A percentile compares a stretch with the other conserved stretches of the same genome.
phyloP scores from a whole-genome alignment of 2,113 vertebrate species.

The Progne subis region DNA sequence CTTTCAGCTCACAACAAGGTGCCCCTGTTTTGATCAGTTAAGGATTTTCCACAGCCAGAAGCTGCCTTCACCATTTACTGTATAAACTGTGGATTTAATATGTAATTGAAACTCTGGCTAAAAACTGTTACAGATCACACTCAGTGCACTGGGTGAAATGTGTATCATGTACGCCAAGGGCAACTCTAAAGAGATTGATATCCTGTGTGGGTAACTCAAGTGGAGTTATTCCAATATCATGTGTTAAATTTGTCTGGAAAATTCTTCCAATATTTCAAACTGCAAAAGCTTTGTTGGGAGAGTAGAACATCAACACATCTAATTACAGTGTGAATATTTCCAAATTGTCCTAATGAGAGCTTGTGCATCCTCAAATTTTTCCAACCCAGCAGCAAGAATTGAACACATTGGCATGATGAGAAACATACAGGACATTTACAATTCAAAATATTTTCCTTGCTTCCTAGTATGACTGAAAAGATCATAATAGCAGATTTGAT shows the following conservation, averaged over 20 bases:
- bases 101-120: not conserved
- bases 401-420: not conserved
- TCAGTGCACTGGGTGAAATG: not conserved
- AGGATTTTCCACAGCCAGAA: not conserved
- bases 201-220: not conserved
- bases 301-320: not conserved
- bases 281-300: not conserved
- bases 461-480: not conserved
- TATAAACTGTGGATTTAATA: not conserved
- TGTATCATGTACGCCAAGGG: not conserved
- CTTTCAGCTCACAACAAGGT: not conserved
- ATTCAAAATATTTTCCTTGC: not conserved
- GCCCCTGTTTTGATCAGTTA: not conserved
- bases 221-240: not conserved
- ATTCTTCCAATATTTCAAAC: not conserved
- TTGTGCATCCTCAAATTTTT: not conserved
- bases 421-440: not conserved
- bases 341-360: not conserved
- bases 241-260: not conserved
- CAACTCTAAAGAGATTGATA: not conserved
- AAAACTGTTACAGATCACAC: not conserved
- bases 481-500: constrained; percentile 48
- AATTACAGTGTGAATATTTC: not conserved
- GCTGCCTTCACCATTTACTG: not conserved
- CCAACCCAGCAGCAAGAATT: not conserved